Evolutionary conservation across 1,140 invertebrate species (phyloP).

Genomic region (Trinorchestia longiramus): DNA sequence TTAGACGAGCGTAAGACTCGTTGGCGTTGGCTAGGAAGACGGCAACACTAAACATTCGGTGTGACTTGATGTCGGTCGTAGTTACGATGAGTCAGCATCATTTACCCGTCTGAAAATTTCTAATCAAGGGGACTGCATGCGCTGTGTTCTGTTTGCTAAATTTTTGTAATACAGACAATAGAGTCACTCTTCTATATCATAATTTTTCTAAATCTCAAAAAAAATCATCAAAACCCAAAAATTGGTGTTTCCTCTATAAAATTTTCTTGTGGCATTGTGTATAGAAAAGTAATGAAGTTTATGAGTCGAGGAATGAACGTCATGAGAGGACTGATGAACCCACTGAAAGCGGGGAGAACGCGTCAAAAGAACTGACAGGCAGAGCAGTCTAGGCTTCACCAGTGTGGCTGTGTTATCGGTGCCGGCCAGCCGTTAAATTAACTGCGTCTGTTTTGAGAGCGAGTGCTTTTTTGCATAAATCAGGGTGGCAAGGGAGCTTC

Average conservation of each 20-base stretch:
- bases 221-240: background rate
- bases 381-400: background rate
- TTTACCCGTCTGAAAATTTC: too few species aligned
- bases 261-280: background rate
- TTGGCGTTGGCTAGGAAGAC: too few species aligned
- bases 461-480: slow-evolving; percentile 48
- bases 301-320: background rate
- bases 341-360: background rate
- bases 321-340: background rate
- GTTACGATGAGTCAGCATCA: too few species aligned
- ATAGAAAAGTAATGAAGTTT: background rate
- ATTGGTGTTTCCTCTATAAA: background rate
- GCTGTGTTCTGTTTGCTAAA: too few species aligned
- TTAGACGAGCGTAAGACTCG: too few species aligned
- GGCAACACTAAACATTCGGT: too few species aligned
- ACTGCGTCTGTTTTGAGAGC: background rate
- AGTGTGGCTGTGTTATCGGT: background rate
- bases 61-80: too few species aligned
- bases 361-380: background rate
- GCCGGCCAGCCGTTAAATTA: background rate
- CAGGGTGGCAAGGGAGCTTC: background rate
- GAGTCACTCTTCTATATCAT: too few species aligned
- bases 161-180: too few species aligned
- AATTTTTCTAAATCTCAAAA: too few species aligned
- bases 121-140: too few species aligned